Conservation (phyloP, 1,140 invertebrate species). For the Lordiphosa clarofinis region DNA sequence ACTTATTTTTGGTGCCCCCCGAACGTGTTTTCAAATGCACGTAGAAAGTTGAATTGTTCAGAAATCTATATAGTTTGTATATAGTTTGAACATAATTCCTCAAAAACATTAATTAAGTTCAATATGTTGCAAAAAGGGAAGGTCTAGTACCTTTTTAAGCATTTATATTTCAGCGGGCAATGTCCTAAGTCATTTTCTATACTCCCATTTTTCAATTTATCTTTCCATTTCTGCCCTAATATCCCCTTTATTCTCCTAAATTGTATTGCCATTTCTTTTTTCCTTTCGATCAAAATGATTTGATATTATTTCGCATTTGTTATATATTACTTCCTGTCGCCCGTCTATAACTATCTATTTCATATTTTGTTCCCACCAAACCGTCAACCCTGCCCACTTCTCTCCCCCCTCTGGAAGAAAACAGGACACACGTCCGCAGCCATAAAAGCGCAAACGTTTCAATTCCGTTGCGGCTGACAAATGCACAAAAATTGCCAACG, state of each 20-base stretch:
- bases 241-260: background rate
- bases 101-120: no score
- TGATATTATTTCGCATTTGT: slow-evolving; percentile 61
- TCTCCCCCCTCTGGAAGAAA: slow-evolving; percentile 1
- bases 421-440: slow-evolving; percentile 59
- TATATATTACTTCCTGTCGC: slow-evolving; percentile 62
- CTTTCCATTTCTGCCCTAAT: background rate
- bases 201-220: no score
- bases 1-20: no score
- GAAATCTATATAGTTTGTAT: no score
- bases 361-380: slow-evolving; percentile 62
- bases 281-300: slow-evolving; percentile 13
- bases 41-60: no score
- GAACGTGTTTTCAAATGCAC: no score
- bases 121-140: no score
- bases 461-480: slow-evolving; percentile 79
- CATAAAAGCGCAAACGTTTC: slow-evolving; percentile 76
- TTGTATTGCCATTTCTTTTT: background rate
- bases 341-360: slow-evolving; percentile 44
- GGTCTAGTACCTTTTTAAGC: no score
- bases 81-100: no score
- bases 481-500: slow-evolving; percentile 64
- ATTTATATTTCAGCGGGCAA: no score
- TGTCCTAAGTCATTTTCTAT: no score
- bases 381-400: slow-evolving; percentile 11